Conservation (phyloP, 2,797 vertebrate species). For the Lacerta viridis region DNA sequence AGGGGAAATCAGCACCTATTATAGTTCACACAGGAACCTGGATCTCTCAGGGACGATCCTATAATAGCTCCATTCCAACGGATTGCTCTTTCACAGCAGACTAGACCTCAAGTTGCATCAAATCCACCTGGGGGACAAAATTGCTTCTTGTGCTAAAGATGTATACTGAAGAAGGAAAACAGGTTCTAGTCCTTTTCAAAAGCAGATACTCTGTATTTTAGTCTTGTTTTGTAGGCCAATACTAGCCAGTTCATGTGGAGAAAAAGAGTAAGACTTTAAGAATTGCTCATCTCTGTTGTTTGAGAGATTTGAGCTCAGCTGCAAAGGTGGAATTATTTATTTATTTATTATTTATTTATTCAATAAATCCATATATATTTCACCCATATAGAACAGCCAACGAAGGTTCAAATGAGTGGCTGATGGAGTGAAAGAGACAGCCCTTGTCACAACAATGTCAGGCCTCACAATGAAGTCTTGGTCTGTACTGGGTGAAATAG, state of each 20-base stretch:
- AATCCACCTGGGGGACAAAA: constrained; percentile 8
- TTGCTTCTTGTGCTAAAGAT: constrained; percentile 18
- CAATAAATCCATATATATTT: background rate
- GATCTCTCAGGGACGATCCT: constrained; percentile 18
- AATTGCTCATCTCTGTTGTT: background rate
- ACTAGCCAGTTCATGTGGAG: background rate
- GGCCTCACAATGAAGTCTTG: too few relatives aligned
- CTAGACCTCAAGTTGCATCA: constrained; percentile 14
- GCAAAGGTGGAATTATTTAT: background rate
- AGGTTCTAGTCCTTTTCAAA: background rate
- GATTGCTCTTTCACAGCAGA: constrained; percentile 3
- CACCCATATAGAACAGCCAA: background rate
- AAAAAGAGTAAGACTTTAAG: background rate
- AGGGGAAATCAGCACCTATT: background rate
- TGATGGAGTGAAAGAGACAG: background rate
- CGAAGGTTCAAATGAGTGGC: background rate
- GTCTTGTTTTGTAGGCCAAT: constrained; percentile 17
- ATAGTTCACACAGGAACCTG: constrained; percentile 14
- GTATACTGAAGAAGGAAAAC: constrained; percentile 14
- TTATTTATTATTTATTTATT: background rate
- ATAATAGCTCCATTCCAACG: background rate
- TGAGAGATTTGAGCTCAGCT: background rate
- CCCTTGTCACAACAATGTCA: background rate
- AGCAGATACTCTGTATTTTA: constrained; percentile 21
- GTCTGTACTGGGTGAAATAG: too few relatives aligned